Conservation (phyloP, 2,113 vertebrate species). For the Boulengeromyrus knoepffleri region DNA sequence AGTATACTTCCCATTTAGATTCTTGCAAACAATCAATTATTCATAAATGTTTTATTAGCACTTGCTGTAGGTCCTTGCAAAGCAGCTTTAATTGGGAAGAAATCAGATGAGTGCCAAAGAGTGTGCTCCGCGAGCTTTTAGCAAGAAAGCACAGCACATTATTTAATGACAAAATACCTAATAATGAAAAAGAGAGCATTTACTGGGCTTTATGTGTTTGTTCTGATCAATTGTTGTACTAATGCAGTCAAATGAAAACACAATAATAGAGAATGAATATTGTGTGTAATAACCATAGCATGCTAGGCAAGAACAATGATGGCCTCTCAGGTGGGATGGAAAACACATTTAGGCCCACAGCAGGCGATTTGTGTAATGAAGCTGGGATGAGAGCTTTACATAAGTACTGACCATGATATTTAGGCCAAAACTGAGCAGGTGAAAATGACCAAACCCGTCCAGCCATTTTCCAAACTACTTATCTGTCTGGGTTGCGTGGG, state of each 20-base stretch:
- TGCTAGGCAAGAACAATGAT: background rate
- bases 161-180: slow-evolving; percentile 64
- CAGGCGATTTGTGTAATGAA: background rate
- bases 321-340: background rate
- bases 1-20: slow-evolving; percentile 52
- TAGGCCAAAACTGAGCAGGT: background rate
- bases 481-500: too few relatives aligned
- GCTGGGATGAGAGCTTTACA: background rate
- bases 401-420: background rate
- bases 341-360: background rate
- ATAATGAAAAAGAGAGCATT: slow-evolving; percentile 58
- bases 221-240: slow-evolving; percentile 62
- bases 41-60: slow-evolving; percentile 58
- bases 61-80: slow-evolving; percentile 48
- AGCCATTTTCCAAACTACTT: too few relatives aligned
- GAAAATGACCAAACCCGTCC: background rate
- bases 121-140: slow-evolving; percentile 38
- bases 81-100: slow-evolving; percentile 63
- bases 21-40: slow-evolving; percentile 65
- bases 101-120: slow-evolving; percentile 46
- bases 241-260: slow-evolving; percentile 48
- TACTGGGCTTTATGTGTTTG: slow-evolving; percentile 56
- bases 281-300: slow-evolving; percentile 35
- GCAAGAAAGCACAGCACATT: slow-evolving; percentile 53
- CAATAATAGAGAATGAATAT: slow-evolving; percentile 41